phyloP scores from a whole-genome alignment of 2,888 invertebrate genomes.

The Antheraea yamamai region DNA sequence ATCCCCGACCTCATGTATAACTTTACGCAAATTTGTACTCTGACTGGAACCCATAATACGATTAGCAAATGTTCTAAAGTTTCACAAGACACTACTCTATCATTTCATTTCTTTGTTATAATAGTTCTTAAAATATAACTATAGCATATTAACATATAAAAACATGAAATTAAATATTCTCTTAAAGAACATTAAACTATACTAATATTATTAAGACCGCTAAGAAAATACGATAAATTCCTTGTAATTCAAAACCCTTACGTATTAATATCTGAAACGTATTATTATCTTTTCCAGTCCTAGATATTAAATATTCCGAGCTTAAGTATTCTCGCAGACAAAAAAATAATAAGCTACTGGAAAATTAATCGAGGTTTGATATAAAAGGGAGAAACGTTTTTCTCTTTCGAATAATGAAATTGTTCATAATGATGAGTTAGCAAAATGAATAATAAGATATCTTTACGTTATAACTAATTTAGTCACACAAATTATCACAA shows the following conservation, averaged over 20 bases:
- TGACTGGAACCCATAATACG: no score
- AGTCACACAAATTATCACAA: no score
- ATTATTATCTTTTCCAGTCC: constrained; percentile 15
- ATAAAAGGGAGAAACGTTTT: neutral
- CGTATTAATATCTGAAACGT: constrained; percentile 2
- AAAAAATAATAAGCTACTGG: constrained; percentile 18
- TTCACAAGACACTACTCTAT: no score
- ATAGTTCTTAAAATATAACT: neutral
- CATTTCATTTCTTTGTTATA: no score
- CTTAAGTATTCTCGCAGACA: constrained; percentile 19
- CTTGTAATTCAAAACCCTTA: constrained; percentile 4
- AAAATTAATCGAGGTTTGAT: constrained; percentile 17
- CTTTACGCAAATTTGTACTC: no score
- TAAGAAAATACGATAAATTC: neutral
- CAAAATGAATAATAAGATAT: neutral
- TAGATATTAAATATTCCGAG: constrained; percentile 16
- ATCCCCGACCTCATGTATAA: no score
- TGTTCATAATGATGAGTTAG: neutral
- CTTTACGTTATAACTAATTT: neutral
- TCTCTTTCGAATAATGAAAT: neutral
- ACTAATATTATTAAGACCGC: neutral
- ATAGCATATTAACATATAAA: neutral
- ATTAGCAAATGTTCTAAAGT: no score
- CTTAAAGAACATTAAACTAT: neutral
- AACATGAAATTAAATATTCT: neutral